Percentiles rank a stretch among this genome's conserved stretches.
phyloP scores from a whole-genome alignment of 2,797 vertebrate genomes.

The Ispidina lecontei region DNA sequence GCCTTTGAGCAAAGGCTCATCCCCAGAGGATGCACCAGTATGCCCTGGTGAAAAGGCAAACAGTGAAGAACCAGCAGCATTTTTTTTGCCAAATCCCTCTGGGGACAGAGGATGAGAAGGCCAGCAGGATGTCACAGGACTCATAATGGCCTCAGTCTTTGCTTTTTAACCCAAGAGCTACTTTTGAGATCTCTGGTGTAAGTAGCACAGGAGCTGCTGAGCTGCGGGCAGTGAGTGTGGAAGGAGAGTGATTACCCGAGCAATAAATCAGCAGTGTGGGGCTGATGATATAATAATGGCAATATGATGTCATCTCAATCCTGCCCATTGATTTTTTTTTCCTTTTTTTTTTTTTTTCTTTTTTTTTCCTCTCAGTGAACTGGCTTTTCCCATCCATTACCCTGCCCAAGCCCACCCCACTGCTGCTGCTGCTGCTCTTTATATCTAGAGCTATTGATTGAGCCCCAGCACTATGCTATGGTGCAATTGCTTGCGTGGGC shows the following conservation, averaged over 20 bases:
- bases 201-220: neutral
- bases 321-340: conserved; percentile 14
- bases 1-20: neutral
- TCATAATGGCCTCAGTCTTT: rapidly evolving
- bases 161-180: neutral
- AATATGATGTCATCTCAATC: conserved; percentile 35
- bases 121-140: neutral
- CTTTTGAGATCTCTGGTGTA: neutral
- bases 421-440: rapidly evolving
- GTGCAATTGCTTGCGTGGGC: rapidly evolving
- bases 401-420: neutral
- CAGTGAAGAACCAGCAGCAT: rapidly evolving
- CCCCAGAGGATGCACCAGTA: neutral
- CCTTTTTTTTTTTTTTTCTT: neutral
- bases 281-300: conserved; percentile 23
- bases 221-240: neutral
- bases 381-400: conserved; percentile 22
- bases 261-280: neutral
- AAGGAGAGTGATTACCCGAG: neutral
- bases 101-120: neutral
- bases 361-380: neutral
- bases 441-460: neutral
- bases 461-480: rapidly evolving
- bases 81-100: neutral
- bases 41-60: neutral